Evolutionary conservation across 2,113 vertebrate species (phyloP).

Genomic region (Syngnathus scovelli): DNA sequence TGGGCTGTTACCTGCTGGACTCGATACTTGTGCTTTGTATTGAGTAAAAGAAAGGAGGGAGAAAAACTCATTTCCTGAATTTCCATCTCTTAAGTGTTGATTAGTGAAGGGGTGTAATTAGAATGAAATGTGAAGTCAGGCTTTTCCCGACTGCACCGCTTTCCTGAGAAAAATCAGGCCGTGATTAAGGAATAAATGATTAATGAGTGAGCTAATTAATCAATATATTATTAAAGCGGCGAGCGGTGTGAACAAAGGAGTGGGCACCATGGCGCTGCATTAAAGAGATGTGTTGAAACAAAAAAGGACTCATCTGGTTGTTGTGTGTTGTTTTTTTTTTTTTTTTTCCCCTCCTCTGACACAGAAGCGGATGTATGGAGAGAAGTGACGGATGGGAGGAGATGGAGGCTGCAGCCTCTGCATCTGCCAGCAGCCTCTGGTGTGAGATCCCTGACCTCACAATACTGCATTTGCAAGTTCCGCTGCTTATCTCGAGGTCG

Average conservation of each 20-base stretch:
- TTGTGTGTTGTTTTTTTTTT: slow-evolving; percentile 47
- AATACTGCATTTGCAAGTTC: slow-evolving; percentile 28
- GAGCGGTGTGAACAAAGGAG: slow-evolving; percentile 66
- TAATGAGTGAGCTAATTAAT: slow-evolving; percentile 78
- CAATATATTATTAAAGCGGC: slow-evolving; percentile 75
- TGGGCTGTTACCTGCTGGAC: slow-evolving; percentile 54
- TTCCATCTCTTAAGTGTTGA: slow-evolving; percentile 73
- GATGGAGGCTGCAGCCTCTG: slow-evolving; percentile 25
- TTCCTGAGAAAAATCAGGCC: slow-evolving; percentile 74
- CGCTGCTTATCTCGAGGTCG: slow-evolving; percentile 7
- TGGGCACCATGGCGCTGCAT: slow-evolving; percentile 46
- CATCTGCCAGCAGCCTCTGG: slow-evolving; percentile 25
- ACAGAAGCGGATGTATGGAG: slow-evolving; percentile 18
- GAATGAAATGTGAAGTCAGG: slow-evolving; percentile 75
- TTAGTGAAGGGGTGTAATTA: slow-evolving; percentile 76
- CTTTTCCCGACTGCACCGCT: slow-evolving; percentile 67
- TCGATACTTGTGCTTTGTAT: slow-evolving; percentile 66
- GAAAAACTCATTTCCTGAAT: slow-evolving; percentile 72
- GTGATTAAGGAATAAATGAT: slow-evolving; percentile 79
- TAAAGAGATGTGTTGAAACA: slow-evolving; percentile 44
- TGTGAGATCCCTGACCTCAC: slow-evolving; percentile 21
- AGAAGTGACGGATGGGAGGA: slow-evolving; percentile 28
- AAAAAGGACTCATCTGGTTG: slow-evolving; percentile 40
- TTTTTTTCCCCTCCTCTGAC: not conserved
- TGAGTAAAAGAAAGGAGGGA: slow-evolving; percentile 49